These are phyloP conservation scores for Hydriomena furcata DNA, from an alignment of 2,888 invertebrate genomes.

Conservation along the genomic window DNA sequence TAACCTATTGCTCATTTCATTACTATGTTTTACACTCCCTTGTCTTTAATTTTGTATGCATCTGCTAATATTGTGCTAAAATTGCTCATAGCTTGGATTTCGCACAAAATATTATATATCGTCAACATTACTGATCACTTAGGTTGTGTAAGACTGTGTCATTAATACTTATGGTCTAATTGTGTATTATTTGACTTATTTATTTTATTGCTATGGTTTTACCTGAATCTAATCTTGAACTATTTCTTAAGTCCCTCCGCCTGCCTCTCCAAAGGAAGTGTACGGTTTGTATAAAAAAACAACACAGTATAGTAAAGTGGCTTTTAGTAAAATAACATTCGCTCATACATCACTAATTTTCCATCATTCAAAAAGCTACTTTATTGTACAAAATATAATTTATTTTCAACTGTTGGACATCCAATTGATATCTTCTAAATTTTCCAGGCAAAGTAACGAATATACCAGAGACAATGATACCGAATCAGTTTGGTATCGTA, in stretches of 20 bases:
- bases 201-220: slow-evolving; percentile 14
- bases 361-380: slow-evolving; percentile 34
- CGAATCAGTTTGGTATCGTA: slow-evolving; percentile 99
- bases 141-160: no score
- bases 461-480: slow-evolving; percentile 99
- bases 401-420: slow-evolving; percentile 1
- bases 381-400: slow-evolving; percentile 37
- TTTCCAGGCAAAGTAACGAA: slow-evolving; percentile 96
- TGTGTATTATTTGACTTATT: slow-evolving; percentile 28
- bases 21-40: no score
- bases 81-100: background rate
- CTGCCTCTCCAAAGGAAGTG: slow-evolving; percentile 53
- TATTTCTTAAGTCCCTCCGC: slow-evolving; percentile 35
- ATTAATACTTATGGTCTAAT: slow-evolving; percentile 6
- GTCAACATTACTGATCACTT: no score
- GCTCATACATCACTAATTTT: background rate
- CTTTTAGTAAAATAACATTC: slow-evolving; percentile 24
- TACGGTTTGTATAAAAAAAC: slow-evolving; percentile 68
- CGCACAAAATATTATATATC: no score
- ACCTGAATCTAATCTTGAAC: slow-evolving; percentile 23
- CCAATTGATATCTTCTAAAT: slow-evolving; percentile 30
- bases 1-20: no score
- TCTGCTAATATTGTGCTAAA: background rate
- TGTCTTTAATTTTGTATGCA: no score
- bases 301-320: slow-evolving; percentile 47